Percentiles rank a stretch among this genome's conserved stretches.
Conservation (phyloP, 1,140 invertebrate genomes). For the Solen grandis region DNA sequence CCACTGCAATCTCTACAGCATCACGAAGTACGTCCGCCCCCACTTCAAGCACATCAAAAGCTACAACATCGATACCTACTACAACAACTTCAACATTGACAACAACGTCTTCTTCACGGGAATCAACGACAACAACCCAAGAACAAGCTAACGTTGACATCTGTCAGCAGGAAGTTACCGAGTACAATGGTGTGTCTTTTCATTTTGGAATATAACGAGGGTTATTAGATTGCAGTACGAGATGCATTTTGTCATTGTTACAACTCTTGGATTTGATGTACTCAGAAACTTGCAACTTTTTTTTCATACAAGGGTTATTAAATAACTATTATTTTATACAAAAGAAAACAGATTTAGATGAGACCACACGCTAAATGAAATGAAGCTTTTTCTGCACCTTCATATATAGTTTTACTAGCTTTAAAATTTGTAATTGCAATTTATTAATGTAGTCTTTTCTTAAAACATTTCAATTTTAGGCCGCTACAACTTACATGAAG, state of each 20-base stretch:
- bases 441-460: too few relatives aligned
- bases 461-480: too few relatives aligned
- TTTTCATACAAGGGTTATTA: background rate
- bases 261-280: background rate
- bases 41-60: background rate
- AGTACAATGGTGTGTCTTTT: background rate
- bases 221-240: background rate
- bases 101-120: background rate
- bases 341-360: too few relatives aligned
- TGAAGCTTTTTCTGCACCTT: too few relatives aligned
- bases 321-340: background rate
- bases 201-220: background rate
- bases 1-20: background rate
- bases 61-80: background rate
- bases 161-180: background rate
- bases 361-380: too few relatives aligned
- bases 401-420: too few relatives aligned
- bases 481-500: conserved; percentile 82
- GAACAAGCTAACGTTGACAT: background rate
- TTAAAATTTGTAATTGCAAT: too few relatives aligned
- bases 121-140: background rate
- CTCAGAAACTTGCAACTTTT: too few relatives aligned
- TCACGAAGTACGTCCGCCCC: background rate
- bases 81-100: background rate
- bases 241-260: background rate